Percentiles rank a stretch among this genome's conserved stretches.
phyloP scores from a whole-genome alignment of 2,888 invertebrate genomes.

The Marasmarcha lunaedactyla region DNA sequence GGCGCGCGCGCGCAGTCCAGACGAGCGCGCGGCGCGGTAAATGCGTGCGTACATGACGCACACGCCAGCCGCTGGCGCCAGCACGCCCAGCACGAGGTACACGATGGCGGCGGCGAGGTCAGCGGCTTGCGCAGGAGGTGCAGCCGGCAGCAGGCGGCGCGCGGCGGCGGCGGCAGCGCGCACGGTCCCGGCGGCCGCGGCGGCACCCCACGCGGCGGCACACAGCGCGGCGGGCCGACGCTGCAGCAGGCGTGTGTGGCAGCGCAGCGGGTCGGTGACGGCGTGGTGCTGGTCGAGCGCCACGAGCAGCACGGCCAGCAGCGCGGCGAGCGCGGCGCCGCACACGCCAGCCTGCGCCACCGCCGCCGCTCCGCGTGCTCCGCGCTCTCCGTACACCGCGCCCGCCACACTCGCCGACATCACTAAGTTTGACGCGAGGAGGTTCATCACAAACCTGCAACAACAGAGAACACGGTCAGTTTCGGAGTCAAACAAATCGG shows the following conservation, averaged over 20 bases:
- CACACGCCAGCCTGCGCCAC: conserved; percentile 63
- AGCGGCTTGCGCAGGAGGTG: conserved; percentile 36
- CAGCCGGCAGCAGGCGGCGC: conserved; percentile 36
- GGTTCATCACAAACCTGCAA: conserved; percentile 76
- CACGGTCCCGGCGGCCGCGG: conserved; percentile 42
- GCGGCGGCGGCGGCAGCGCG: conserved; percentile 42
- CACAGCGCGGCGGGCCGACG: conserved; percentile 54
- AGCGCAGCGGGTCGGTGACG: conserved; percentile 61
- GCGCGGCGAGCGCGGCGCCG: conserved; percentile 44
- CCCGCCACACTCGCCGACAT: conserved; percentile 61
- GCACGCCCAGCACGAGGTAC: conserved; percentile 45
- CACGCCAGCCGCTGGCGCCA: conserved; percentile 70
- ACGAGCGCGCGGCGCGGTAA: conserved; percentile 81
- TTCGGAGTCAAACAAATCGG: too few relatives aligned
- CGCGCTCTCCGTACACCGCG: conserved; percentile 68
- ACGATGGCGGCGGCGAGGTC: conserved; percentile 45
- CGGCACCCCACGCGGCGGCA: conserved; percentile 66
- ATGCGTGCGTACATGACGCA: conserved; percentile 81
- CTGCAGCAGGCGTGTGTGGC: conserved; percentile 61
- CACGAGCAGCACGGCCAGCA: conserved; percentile 52
- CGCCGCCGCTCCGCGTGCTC: conserved; percentile 68
- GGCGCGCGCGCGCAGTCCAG: conserved; percentile 63
- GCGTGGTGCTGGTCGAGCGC: conserved; percentile 68
- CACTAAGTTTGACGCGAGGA: conserved; percentile 58
- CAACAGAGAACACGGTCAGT: conserved; percentile 20